Conservation (phyloP, 2,888 invertebrate species). For the Epirrita christyi region DNA sequence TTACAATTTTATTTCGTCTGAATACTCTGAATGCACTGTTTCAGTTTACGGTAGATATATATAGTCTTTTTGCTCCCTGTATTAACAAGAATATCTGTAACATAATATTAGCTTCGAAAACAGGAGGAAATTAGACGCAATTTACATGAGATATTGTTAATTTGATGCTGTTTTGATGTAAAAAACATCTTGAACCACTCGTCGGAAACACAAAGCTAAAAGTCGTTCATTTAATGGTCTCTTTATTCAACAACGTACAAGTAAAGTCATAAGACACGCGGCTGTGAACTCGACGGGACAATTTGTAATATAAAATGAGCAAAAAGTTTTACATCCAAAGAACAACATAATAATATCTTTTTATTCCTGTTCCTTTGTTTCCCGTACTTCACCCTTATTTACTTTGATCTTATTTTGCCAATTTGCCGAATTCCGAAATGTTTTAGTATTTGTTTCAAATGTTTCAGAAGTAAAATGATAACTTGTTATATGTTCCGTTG, state of each 20-base stretch:
- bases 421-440: slow-evolving; percentile 30
- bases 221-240: slow-evolving; percentile 20
- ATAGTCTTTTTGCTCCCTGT: too few relatives aligned
- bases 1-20: too few relatives aligned
- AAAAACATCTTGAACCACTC: slow-evolving; percentile 18
- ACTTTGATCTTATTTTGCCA: slow-evolving; percentile 39
- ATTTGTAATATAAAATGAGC: slow-evolving; percentile 32
- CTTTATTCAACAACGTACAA: slow-evolving; percentile 27
- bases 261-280: slow-evolving; percentile 29
- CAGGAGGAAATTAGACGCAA: not conserved
- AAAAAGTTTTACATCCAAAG: slow-evolving; percentile 33
- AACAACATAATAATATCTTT: slow-evolving; percentile 38
- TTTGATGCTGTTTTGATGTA: slow-evolving; percentile 9
- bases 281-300: slow-evolving; percentile 31
- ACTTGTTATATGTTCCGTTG: slow-evolving; percentile 32
- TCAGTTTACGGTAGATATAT: too few relatives aligned
- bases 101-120: too few relatives aligned
- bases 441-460: slow-evolving; percentile 23
- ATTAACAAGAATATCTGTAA: too few relatives aligned
- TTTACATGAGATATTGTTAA: not conserved
- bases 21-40: too few relatives aligned
- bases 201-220: slow-evolving; percentile 19
- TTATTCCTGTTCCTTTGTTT: slow-evolving; percentile 43
- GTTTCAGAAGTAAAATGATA: slow-evolving; percentile 15
- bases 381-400: slow-evolving; percentile 33